A percentile compares a stretch with the other conserved stretches of the same genome.
Conservation (phyloP, 2,113 vertebrate genomes). For the Mionectes macconnelli region DNA sequence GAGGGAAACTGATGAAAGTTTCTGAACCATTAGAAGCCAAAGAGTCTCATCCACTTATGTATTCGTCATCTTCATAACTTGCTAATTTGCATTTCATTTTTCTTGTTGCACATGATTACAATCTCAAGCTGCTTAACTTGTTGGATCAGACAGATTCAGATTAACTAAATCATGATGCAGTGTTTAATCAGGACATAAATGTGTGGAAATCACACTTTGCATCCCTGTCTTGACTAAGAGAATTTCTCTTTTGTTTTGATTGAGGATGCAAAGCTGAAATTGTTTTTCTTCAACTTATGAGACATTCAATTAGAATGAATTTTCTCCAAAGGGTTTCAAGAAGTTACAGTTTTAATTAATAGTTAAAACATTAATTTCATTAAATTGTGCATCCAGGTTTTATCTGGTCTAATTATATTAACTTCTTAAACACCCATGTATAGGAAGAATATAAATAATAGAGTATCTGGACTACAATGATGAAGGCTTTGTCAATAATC, state of each 20-base stretch:
- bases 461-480: not conserved
- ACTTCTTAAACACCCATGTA: not conserved
- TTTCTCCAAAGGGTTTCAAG: not conserved
- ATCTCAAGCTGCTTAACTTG: slow-evolving; percentile 27
- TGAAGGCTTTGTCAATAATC: not conserved
- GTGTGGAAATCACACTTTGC: not conserved
- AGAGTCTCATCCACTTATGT: not conserved
- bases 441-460: not conserved
- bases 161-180: slow-evolving; percentile 5
- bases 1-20: not conserved
- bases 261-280: not conserved
- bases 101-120: not conserved
- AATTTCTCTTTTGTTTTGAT: not conserved
- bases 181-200: not conserved
- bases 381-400: not conserved
- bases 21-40: not conserved
- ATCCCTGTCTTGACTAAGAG: not conserved
- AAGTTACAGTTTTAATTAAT: not conserved
- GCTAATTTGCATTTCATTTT: slow-evolving; percentile 21
- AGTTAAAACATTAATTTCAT: not conserved
- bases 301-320: not conserved
- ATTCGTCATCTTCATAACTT: slow-evolving; percentile 5
- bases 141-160: slow-evolving; percentile 29
- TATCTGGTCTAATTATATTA: not conserved
- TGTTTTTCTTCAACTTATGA: not conserved